phyloP scores from a whole-genome alignment of 2,888 invertebrate species.

The Andrena haemorrhoa region DNA sequence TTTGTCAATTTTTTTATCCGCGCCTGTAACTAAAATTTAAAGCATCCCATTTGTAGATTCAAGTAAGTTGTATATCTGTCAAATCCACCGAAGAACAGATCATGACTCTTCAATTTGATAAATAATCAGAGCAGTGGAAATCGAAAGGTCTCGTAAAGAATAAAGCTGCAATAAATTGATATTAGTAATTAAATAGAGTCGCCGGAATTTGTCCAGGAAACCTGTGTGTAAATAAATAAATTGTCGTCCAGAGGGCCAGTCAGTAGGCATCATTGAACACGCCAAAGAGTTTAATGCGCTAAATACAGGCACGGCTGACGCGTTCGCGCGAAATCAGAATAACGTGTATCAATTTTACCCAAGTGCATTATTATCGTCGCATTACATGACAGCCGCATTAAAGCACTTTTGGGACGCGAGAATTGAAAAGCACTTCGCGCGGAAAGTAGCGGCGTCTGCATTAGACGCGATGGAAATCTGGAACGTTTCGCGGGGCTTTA shows the following conservation, averaged over 20 bases:
- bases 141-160: too few relatives aligned
- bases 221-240: not conserved
- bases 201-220: too few relatives aligned
- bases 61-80: too few relatives aligned
- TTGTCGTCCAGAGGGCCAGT: not conserved
- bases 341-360: slow-evolving; percentile 1
- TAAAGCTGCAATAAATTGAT: too few relatives aligned
- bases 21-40: too few relatives aligned
- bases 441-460: slow-evolving; percentile 31
- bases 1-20: too few relatives aligned
- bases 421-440: slow-evolving; percentile 17
- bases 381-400: slow-evolving; percentile 20
- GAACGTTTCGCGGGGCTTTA: slow-evolving; percentile 42
- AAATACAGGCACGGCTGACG: too few relatives aligned
- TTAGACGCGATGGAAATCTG: slow-evolving; percentile 49
- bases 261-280: not conserved
- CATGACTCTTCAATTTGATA: too few relatives aligned
- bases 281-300: not conserved
- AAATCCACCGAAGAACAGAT: too few relatives aligned
- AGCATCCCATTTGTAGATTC: too few relatives aligned
- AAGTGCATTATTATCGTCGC: slow-evolving; percentile 15
- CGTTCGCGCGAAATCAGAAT: not conserved
- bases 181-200: too few relatives aligned
- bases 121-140: too few relatives aligned
- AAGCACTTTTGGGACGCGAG: slow-evolving; percentile 14